Evolutionary conservation across 1,140 invertebrate species (phyloP), one percentile per base, ranked within the genome.

Genomic region (Nephila pilipes): DNA sequence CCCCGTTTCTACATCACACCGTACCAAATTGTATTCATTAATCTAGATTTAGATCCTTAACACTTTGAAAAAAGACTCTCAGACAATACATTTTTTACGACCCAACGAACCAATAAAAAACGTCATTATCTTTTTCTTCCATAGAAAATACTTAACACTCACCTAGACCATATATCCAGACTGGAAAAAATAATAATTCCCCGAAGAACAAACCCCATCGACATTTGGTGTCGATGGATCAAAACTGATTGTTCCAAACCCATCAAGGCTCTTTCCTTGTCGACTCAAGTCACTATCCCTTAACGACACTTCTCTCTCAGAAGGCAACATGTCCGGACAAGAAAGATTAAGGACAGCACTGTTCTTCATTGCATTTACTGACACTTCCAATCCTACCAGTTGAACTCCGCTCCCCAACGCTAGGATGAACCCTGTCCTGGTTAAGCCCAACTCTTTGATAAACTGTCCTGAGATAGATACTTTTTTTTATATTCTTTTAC

Each of bases 381-480:
- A 83, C 89, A 83, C 80, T 63, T 91, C 25, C 89, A 91, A 91
- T 91, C 89, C 89, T 32, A 83, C 89, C 55, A 91, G 89, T 91
- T 91, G 89, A 91, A 91, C 79, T 88, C 25, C 32, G 38, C 60
- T 22, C 38, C 60, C 46, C n/a, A 14, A 58, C n/a, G 88, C 57
- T 22, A 20, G 22, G 55, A 32, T 55, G 85, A 87, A 63, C 54
- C 46, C 32, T 90, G 88, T 83, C 79, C 22, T 83, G 46, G 32
- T 58, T 83, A 80, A 91, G 69, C 69, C 89, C 55, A 14, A 25
- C n/a, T 83, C 60, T 90, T 90, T 91, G 89, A 91, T 91, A 91
- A 63, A 91, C 89, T 91, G 89, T 83, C 81, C 46, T 83, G 4
- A 20, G 81, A 83, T 83, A 83, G 46, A 18, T 36, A 18, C 29